phyloP scores from a whole-genome alignment of 92 coral and sea anemone species.

The Porites rus region DNA sequence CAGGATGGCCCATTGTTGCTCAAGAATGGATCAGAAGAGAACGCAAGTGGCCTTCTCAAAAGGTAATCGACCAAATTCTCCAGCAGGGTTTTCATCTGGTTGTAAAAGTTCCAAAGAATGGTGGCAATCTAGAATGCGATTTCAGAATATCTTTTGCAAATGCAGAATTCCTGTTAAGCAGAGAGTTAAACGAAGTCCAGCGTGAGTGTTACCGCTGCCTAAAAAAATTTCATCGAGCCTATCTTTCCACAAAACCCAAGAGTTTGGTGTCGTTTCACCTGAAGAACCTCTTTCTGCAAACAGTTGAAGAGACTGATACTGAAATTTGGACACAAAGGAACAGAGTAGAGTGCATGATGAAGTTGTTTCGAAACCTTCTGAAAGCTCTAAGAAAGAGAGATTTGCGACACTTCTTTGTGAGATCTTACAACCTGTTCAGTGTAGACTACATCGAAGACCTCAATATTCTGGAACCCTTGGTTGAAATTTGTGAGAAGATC shows the following conservation, averaged over 20 bases:
- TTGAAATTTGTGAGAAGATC: slow-evolving; percentile 54
- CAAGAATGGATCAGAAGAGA: slow-evolving; percentile 69
- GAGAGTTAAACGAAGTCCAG: slow-evolving; percentile 72
- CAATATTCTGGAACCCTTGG: slow-evolving; percentile 36
- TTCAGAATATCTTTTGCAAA: slow-evolving; percentile 89
- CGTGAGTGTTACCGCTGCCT: slow-evolving; percentile 82
- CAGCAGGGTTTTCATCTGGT: slow-evolving; percentile 74
- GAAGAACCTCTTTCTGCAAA: slow-evolving; percentile 76
- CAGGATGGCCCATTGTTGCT: slow-evolving; percentile 83
- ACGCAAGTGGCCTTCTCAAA: slow-evolving; percentile 71
- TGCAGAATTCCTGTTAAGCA: slow-evolving; percentile 79
- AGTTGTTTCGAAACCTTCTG: slow-evolving; percentile 63
- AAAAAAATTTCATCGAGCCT: slow-evolving; percentile 63
- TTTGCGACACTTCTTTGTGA: slow-evolving; percentile 75
- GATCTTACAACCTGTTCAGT: slow-evolving; percentile 67
- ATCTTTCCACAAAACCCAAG: slow-evolving; percentile 43
- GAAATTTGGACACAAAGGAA: slow-evolving; percentile 74
- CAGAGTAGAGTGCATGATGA: slow-evolving; percentile 73
- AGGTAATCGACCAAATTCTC: slow-evolving; percentile 42
- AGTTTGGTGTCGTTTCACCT: slow-evolving; percentile 69
- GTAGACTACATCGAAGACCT: slow-evolving; percentile 56
- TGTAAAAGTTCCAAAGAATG: slow-evolving; percentile 64
- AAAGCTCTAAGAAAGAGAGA: slow-evolving; percentile 51
- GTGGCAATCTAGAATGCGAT: slow-evolving; percentile 55
- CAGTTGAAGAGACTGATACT: slow-evolving; percentile 60